A percentile compares a stretch with the other conserved stretches of the same genome.
Conservation (phyloP, 30 jellyfish, hydroid and myxozoan genomes). For the Hydractinia echinata region DNA sequence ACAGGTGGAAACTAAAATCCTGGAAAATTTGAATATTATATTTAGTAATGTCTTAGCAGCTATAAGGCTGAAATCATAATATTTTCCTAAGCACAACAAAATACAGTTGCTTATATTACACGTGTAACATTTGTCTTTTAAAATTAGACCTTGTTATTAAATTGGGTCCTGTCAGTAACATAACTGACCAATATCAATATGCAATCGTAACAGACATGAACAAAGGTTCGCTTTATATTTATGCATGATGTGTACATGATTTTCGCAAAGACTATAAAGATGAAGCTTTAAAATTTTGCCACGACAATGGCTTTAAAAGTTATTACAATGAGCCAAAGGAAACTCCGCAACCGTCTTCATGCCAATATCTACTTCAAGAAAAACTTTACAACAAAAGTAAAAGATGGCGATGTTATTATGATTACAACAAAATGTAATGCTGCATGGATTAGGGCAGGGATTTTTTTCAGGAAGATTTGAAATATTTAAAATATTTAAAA, state of each 20-base stretch:
- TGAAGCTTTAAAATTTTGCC: not conserved
- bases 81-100: no score
- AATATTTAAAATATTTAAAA: no score
- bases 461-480: no score
- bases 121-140: not conserved
- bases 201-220: slow-evolving; percentile 14
- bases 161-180: not conserved
- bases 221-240: not conserved
- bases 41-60: no score
- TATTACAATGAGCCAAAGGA: not conserved
- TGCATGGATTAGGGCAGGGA: no score
- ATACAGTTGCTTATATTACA: not conserved
- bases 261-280: not conserved
- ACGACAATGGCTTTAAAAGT: not conserved
- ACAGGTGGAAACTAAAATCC: no score
- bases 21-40: no score
- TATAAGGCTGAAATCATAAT: no score
- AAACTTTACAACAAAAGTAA: no score
- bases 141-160: not conserved
- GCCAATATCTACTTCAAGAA: not conserved
- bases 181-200: not conserved
- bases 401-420: no score
- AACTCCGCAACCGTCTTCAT: not conserved
- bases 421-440: no score
- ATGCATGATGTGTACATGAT: not conserved